phyloP scores from a whole-genome alignment of 2,888 invertebrate genomes.

The Metallyticus violacea region DNA sequence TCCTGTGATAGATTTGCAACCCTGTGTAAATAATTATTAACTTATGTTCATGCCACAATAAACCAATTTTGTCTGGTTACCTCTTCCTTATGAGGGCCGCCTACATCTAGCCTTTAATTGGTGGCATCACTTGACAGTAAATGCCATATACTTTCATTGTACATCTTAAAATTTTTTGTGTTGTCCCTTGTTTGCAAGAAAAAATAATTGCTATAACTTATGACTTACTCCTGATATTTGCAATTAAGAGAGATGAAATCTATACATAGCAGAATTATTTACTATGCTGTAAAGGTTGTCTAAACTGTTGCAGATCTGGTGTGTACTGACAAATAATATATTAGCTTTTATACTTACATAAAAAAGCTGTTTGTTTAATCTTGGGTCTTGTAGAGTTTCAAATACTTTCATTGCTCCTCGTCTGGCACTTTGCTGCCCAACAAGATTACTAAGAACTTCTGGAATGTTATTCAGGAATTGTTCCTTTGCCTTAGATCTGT shows the following conservation, averaged over 20 bases:
- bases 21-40: no score
- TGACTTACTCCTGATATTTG: no score
- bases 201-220: background rate
- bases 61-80: no score
- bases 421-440: constrained; percentile 81
- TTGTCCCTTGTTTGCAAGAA: no score
- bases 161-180: no score
- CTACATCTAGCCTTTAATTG: no score
- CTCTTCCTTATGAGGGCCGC: no score
- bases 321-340: background rate
- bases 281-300: background rate
- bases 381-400: constrained; percentile 78
- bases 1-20: no score
- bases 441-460: constrained; percentile 77
- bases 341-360: constrained; percentile 65
- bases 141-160: no score
- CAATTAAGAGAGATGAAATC: background rate
- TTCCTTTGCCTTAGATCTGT: constrained; percentile 17
- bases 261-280: background rate
- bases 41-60: no score
- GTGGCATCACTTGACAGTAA: no score
- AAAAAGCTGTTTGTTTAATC: constrained; percentile 85
- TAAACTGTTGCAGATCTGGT: background rate
- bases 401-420: constrained; percentile 84
- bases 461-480: constrained; percentile 71